A percentile compares a stretch with the other conserved stretches of the same genome.
These are phyloP conservation scores for Epiblema foenella DNA, from an alignment of 2,888 invertebrate species.

Conservation along the genomic window DNA sequence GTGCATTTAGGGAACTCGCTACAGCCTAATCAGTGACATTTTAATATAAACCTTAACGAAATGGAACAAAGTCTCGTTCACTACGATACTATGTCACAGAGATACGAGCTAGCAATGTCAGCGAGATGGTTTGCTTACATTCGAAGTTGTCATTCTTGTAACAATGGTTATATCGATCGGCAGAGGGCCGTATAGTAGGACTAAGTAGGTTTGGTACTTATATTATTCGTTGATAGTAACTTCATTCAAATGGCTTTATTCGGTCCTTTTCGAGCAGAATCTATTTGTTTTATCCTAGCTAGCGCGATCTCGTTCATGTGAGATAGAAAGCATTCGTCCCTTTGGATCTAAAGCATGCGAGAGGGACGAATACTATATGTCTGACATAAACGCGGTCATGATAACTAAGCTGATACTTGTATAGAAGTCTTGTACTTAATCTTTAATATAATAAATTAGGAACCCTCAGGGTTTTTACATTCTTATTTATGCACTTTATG, in stretches of 20 bases:
- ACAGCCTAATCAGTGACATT: background rate
- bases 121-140: conserved; percentile 38
- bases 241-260: background rate
- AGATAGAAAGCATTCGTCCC: background rate
- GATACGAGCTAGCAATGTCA: conserved; percentile 4
- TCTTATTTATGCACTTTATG: no score
- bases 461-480: no score
- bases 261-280: no score
- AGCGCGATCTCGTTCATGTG: background rate
- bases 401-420: no score
- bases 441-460: no score
- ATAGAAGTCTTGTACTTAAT: no score
- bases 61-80: background rate
- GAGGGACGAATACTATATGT: no score
- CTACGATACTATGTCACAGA: background rate
- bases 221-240: background rate
- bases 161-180: conserved; percentile 42
- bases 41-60: background rate
- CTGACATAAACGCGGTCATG: no score
- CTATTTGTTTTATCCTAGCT: no score
- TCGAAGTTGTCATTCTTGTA: conserved; percentile 42
- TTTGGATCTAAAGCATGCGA: no score
- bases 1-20: background rate
- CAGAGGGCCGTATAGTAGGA: conserved; percentile 31
- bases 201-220: conserved; percentile 44